Conservation (phyloP, 2,113 vertebrate species). For the Arvicanthis niloticus region DNA sequence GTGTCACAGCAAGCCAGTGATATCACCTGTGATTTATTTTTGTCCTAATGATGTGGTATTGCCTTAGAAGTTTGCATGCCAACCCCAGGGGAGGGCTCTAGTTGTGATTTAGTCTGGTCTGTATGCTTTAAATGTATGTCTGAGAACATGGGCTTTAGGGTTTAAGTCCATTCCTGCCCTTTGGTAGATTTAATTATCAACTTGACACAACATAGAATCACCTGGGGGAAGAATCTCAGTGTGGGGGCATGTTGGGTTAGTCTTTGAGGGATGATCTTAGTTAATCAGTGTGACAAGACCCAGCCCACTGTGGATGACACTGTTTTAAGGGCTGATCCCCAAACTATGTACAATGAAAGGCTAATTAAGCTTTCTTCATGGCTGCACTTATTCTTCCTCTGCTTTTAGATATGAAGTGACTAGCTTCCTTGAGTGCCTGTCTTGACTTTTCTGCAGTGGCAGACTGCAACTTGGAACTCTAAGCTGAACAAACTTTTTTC, state of each 20-base stretch:
- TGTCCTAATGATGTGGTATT: background rate
- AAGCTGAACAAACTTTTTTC: background rate
- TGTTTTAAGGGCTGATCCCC: background rate
- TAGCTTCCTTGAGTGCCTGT: background rate
- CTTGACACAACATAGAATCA: background rate
- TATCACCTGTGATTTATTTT: conserved; percentile 11
- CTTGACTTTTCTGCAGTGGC: background rate
- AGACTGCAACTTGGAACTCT: background rate
- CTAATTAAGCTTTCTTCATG: background rate
- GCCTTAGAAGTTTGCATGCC: background rate
- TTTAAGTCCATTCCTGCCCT: background rate
- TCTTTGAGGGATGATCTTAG: too few relatives aligned
- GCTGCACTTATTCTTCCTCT: background rate
- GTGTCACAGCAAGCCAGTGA: background rate
- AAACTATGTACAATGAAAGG: background rate
- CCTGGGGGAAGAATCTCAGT: background rate
- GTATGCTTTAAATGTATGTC: background rate
- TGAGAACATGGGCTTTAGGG: background rate
- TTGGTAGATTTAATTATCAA: background rate
- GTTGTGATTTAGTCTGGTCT: background rate
- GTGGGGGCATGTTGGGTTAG: background rate
- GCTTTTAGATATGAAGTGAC: background rate
- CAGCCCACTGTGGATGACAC: background rate
- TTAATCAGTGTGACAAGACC: background rate
- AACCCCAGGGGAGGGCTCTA: background rate